A percentile compares a stretch with the other conserved stretches of the same genome.
Evolutionary conservation across 1,140 invertebrate genomes (phyloP).

Genomic region (Aricia agestis): DNA sequence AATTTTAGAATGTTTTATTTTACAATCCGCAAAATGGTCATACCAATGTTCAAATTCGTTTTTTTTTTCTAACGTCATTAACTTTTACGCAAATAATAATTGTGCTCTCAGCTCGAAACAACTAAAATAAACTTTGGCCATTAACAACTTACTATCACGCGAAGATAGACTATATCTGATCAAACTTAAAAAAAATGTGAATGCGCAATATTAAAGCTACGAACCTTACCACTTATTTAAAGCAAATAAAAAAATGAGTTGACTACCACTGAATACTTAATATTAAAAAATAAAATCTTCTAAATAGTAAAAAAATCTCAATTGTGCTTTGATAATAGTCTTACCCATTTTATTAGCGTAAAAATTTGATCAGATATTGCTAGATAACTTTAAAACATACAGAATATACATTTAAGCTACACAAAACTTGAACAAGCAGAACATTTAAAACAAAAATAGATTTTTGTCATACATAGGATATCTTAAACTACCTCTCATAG

Average conservation of each 20-base stretch:
- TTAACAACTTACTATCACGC: constrained; percentile 51
- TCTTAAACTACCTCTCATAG: constrained; percentile 51
- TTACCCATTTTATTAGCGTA: not conserved
- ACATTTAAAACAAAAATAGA: constrained; percentile 17
- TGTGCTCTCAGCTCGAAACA: constrained; percentile 49
- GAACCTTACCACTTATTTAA: not conserved
- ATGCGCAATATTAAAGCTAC: not conserved
- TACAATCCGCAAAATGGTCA: not conserved
- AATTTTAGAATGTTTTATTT: not conserved
- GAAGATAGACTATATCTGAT: constrained; percentile 14
- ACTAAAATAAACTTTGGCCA: constrained; percentile 67
- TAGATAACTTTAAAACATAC: not conserved
- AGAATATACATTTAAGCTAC: constrained; percentile 16
- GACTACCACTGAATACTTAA: not conserved
- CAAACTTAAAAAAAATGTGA: not conserved
- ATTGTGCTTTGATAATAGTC: not conserved
- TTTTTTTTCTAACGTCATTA: not conserved
- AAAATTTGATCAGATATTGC: constrained; percentile 10
- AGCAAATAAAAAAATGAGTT: not conserved
- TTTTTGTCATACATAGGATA: constrained; percentile 22
- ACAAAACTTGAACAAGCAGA: constrained; percentile 1
- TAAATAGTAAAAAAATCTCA: not conserved
- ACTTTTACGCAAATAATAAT: constrained; percentile 17
- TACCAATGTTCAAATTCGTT: not conserved
- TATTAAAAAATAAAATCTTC: constrained; percentile 2